Base-by-base conservation (phyloP, 2,888 invertebrate genomes). In the Erebia ligea region DNA sequence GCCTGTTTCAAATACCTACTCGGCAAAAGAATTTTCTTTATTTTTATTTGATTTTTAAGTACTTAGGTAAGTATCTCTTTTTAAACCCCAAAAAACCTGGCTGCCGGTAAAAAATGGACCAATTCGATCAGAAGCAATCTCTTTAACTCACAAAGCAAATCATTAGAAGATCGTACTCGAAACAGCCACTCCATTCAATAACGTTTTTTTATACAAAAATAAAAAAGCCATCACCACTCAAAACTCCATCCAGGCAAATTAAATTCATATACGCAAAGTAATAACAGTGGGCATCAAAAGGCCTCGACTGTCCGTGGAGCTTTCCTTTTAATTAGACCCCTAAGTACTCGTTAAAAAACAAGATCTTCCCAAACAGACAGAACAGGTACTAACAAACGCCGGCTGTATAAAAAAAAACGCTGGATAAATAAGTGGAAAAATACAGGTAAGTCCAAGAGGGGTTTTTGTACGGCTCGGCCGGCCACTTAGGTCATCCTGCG, bases 361-460 rank as follows among this genome's bases (percentile, higher is more conserved):
- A 86, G 90, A 92, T 92, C 91, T 91, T 91, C 86, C 86, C 85
- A 80, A 86, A 85, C 92, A 88, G 90, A 93, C 93, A 93, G 92
- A 93, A 89, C 85, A 86, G 84, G 85, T 86, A 88, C 90, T 84
- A 89, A 90, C 92, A 91, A 91, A 92, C 90, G 90, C 85, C 85
- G 90, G 68, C 67, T 71, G 71, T 76, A 92, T 90, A 90, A 91
- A 92, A 82, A 92, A 82, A 92, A 92, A 91, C 90, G 89, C 85
- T 85, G 91, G 90, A 91, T 92, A 92, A 93, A 92, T 92, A 92
- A 90, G 92, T 92, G 92, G 93, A 92, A 93, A 93, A 93, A 92
- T 91, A 93, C 93, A 93, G 93, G 93, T 93, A 92, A 91, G 91
- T 92, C 90, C 85, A 87, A 89, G 92, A 91, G 92, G 88, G 89